Percentiles rank a stretch among this genome's conserved stretches.
Evolutionary conservation across 2,797 vertebrate genomes (phyloP).

Genomic region (Smutsia gigantea): DNA sequence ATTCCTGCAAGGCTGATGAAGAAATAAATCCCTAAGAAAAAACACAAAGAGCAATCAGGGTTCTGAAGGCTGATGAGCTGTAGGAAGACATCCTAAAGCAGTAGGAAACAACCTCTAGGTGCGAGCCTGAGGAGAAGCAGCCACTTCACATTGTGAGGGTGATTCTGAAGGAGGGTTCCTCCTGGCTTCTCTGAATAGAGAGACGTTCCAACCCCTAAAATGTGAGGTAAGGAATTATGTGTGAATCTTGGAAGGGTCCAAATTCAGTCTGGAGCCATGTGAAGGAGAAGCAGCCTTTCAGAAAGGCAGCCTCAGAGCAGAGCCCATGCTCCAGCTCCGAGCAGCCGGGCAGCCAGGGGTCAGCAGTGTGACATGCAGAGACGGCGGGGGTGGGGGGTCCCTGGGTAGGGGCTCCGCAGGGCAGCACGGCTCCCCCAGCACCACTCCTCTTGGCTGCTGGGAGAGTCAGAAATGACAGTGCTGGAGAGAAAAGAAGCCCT

Average conservation of each 20-base stretch:
- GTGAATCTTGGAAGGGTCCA: not conserved
- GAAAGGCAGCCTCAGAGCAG: not conserved
- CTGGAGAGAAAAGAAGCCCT: not conserved
- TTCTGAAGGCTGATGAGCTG: not conserved
- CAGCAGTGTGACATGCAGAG: not conserved
- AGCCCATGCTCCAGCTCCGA: not conserved
- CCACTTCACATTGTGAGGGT: not conserved
- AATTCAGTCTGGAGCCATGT: not conserved
- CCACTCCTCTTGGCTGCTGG: not conserved
- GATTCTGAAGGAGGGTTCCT: not conserved
- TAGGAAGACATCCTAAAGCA: not conserved
- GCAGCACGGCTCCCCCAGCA: fast-evolving
- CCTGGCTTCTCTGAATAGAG: not conserved
- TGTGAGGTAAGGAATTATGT: not conserved
- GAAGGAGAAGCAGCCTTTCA: not conserved
- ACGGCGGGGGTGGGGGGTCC: not conserved
- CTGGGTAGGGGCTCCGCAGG: not conserved
- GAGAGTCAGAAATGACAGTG: not conserved
- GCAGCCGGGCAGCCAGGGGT: not conserved
- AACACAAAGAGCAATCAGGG: not conserved
- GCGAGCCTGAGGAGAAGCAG: not conserved
- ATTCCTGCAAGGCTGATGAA: not conserved
- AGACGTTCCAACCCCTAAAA: not conserved
- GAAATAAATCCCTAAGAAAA: not conserved
- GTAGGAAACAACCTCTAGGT: not conserved